phyloP scores from a whole-genome alignment of 2,797 vertebrate genomes.

The Ctenosaura bakeri region DNA sequence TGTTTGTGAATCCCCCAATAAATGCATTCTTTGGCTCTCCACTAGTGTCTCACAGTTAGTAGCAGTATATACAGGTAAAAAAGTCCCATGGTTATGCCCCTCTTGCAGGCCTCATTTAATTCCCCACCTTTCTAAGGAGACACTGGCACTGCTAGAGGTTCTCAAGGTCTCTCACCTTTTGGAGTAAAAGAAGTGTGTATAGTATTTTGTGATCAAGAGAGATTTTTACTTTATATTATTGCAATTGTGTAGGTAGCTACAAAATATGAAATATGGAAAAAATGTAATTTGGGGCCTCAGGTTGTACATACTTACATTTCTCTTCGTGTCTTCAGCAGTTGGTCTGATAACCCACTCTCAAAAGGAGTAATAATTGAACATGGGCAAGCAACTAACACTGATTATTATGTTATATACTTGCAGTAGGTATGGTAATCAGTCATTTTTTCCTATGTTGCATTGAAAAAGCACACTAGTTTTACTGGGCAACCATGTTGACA shows the following conservation, averaged over 20 bases:
- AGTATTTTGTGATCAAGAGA: neutral
- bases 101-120: too few species aligned
- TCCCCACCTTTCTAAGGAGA: too few species aligned
- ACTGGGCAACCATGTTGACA: conserved; percentile 48
- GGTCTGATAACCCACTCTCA: neutral
- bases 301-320: neutral
- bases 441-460: conserved; percentile 40
- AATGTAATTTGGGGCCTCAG: neutral
- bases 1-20: too few species aligned
- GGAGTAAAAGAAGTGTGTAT: neutral
- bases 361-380: neutral
- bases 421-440: neutral
- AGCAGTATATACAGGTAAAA: too few species aligned
- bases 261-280: too few species aligned
- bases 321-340: neutral
- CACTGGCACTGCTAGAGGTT: too few species aligned
- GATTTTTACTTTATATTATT: neutral
- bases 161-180: too few species aligned
- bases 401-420: neutral
- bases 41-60: too few species aligned
- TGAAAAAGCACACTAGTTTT: conserved; percentile 34
- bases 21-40: too few species aligned
- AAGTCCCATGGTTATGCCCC: too few species aligned
- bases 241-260: neutral
- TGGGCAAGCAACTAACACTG: neutral